Evolutionary conservation across 2,113 vertebrate genomes (phyloP).

Genomic region (Crotalus viridis): DNA sequence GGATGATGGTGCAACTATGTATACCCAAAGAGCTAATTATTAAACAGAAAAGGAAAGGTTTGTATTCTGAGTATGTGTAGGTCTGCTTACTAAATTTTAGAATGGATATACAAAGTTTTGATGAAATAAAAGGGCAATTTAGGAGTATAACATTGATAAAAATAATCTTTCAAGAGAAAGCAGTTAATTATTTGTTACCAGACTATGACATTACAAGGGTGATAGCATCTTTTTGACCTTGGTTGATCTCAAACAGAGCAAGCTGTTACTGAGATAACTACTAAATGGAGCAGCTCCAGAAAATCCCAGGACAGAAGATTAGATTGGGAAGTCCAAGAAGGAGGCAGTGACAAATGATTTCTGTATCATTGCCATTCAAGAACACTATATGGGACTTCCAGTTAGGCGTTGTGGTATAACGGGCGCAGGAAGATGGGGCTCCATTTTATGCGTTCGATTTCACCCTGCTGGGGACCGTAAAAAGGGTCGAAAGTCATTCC

Average conservation of each 20-base stretch:
- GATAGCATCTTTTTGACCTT: neutral
- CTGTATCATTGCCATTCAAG: neutral
- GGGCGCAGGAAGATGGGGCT: too few relatives aligned
- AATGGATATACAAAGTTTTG: neutral
- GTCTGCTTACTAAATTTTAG: neutral
- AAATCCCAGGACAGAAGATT: neutral
- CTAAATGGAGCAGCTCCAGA: neutral
- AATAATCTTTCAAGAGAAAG: neutral
- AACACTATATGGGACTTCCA: neutral
- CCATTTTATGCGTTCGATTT: accelerated
- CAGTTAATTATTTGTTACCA: neutral
- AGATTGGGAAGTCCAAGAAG: neutral
- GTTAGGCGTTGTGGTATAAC: too few relatives aligned
- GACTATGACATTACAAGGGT: neutral
- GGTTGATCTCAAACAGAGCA: neutral
- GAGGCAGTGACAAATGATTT: neutral
- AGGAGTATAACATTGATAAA: neutral
- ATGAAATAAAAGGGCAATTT: neutral
- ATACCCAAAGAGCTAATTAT: neutral
- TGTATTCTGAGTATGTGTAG: neutral
- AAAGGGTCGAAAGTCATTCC: too few relatives aligned
- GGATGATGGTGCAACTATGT: neutral
- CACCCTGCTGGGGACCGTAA: too few relatives aligned
- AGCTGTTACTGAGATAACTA: neutral
- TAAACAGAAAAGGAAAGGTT: neutral